Conservation (phyloP, 2,113 vertebrate species). For the Pterocles orientalis region DNA sequence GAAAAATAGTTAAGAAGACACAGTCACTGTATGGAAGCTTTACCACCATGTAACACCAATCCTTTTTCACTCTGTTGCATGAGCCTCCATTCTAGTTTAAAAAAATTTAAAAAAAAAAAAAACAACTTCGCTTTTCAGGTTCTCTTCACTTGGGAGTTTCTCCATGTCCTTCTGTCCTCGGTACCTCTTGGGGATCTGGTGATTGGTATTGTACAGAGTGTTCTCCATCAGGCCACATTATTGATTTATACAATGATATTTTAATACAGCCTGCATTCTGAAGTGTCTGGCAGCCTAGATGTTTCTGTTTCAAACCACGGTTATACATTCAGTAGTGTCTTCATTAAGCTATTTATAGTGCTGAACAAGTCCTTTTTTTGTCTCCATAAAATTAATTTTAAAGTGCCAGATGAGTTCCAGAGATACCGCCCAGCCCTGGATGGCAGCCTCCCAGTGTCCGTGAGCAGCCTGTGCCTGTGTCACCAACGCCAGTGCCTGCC, state of each 20-base stretch:
- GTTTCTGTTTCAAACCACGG: not conserved
- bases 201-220: accelerated
- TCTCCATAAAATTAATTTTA: not conserved
- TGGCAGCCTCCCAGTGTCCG: not conserved
- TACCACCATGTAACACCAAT: not conserved
- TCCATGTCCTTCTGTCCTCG: not conserved
- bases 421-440: not conserved
- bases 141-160: not conserved
- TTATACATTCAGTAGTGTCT: not conserved
- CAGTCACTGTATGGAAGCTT: not conserved
- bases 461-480: accelerated
- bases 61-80: not conserved
- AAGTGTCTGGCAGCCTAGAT: not conserved
- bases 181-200: not conserved
- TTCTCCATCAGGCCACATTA: not conserved
- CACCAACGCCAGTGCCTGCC: accelerated
- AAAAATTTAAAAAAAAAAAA: not conserved
- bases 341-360: not conserved
- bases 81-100: not conserved
- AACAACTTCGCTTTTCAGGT: not conserved
- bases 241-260: accelerated
- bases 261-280: accelerated
- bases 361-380: not conserved
- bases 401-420: not conserved
- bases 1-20: not conserved